Evolutionary conservation across 1,140 invertebrate species (phyloP).

Genomic region (Zaprionus ornatus): DNA sequence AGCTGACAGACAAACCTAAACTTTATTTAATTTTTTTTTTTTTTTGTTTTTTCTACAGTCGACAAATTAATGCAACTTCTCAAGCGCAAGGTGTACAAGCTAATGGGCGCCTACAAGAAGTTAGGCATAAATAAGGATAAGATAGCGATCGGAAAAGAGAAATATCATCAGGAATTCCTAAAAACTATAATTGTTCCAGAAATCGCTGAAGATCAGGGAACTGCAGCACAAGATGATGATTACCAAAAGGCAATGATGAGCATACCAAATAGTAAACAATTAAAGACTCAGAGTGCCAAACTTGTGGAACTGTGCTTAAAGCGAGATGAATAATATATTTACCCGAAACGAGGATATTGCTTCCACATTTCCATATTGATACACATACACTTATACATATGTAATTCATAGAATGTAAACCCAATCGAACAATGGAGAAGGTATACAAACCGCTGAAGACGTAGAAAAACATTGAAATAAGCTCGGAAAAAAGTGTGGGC

Average conservation of each 20-base stretch:
- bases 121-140: conserved; percentile 10
- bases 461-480: conserved; percentile 29
- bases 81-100: conserved; percentile 66
- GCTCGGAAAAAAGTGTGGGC: conserved; percentile 19
- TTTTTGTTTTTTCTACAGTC: conserved; percentile 30
- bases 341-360: background rate
- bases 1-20: background rate
- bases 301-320: conserved; percentile 44
- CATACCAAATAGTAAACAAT: conserved; percentile 74
- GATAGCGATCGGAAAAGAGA: conserved; percentile 26
- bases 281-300: conserved; percentile 70
- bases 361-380: background rate
- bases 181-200: conserved; percentile 32
- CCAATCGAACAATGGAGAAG: conserved; percentile 33
- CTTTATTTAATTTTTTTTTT: background rate
- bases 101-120: conserved; percentile 62
- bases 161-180: conserved; percentile 67
- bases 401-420: too few species aligned
- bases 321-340: background rate
- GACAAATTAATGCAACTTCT: conserved; percentile 62
- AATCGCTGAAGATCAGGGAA: conserved; percentile 6
- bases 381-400: background rate
- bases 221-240: conserved; percentile 51
- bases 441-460: conserved; percentile 64
- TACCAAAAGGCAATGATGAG: conserved; percentile 58